A percentile compares a stretch with the other conserved stretches of the same genome.
Conservation (phyloP, 2,888 invertebrate genomes). For the Gastrophysa polygoni region DNA sequence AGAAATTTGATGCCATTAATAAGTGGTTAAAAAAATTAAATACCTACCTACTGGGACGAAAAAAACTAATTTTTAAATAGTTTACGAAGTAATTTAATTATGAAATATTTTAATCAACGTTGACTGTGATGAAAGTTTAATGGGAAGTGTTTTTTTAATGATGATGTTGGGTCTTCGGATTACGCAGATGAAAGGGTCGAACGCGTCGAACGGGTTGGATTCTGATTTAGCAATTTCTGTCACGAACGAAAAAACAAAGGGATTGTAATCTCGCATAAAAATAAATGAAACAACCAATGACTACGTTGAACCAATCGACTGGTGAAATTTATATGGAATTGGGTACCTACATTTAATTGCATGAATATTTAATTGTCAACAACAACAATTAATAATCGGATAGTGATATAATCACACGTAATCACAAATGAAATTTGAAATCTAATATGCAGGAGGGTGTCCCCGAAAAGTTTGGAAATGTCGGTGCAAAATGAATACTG, state of each 20-base stretch:
- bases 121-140: constrained; percentile 9
- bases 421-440: too few relatives aligned
- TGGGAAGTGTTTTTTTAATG: constrained; percentile 2
- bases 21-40: constrained; percentile 10
- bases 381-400: too few relatives aligned
- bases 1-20: constrained; percentile 8
- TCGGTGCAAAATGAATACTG: too few relatives aligned
- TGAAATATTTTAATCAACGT: constrained; percentile 18
- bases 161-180: background rate
- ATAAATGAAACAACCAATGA: background rate
- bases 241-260: background rate
- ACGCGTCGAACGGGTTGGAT: background rate
- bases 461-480: too few relatives aligned
- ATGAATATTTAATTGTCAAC: too few relatives aligned
- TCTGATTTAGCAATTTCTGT: background rate
- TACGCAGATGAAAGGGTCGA: background rate
- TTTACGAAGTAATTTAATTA: constrained; percentile 15
- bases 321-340: too few relatives aligned
- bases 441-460: too few relatives aligned
- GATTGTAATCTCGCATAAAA: background rate
- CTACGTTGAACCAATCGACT: too few relatives aligned
- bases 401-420: too few relatives aligned
- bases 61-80: constrained; percentile 15
- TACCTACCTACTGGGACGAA: constrained; percentile 11
- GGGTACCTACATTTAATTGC: too few relatives aligned